These are phyloP conservation scores for Dendropsophus ebraccatus DNA, from an alignment of 2,113 vertebrate species.

Conservation along the genomic window DNA sequence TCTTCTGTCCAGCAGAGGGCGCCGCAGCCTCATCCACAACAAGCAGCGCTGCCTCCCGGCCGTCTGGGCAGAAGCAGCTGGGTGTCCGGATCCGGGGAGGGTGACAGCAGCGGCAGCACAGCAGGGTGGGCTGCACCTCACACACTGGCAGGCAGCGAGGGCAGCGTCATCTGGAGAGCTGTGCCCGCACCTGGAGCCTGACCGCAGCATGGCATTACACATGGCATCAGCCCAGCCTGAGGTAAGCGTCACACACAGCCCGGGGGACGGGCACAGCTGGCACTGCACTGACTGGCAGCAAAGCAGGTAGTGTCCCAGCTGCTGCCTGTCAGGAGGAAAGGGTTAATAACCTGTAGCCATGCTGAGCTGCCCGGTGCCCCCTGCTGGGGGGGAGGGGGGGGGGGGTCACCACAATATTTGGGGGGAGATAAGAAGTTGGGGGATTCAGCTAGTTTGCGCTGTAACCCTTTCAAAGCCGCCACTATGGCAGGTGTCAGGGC, in stretches of 20 bases:
- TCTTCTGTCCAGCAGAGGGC: neutral
- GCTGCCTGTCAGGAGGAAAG: neutral
- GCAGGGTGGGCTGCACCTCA: no score
- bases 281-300: no score
- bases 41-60: neutral
- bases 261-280: no score
- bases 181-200: neutral
- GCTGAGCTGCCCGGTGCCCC: neutral
- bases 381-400: neutral
- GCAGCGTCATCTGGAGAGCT: no score
- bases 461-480: no score
- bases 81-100: neutral
- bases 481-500: no score
- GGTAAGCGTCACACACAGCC: neutral
- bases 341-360: neutral
- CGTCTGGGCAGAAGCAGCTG: no score
- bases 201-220: neutral
- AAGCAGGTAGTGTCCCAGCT: neutral
- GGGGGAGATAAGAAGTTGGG: no score
- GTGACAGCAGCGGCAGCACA: neutral
- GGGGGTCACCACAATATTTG: no score
- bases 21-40: neutral
- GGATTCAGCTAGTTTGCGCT: no score
- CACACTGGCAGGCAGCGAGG: no score
- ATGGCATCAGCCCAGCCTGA: neutral